Conservation (phyloP, 2,797 vertebrate genomes). For the Geotrypetes seraphini region DNA sequence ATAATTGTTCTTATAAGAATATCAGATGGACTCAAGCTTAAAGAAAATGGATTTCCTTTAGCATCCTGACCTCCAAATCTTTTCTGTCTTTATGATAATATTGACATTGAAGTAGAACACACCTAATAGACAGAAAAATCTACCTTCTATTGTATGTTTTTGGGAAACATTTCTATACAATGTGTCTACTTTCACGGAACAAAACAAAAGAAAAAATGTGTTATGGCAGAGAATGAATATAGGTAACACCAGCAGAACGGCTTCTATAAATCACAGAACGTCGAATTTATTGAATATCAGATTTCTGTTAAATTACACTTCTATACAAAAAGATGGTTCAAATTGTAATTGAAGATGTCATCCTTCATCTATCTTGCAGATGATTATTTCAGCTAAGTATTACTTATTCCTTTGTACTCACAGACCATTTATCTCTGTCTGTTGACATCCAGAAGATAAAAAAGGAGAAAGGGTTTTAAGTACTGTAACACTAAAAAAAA, state of each 20-base stretch:
- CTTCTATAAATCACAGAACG: constrained; percentile 25
- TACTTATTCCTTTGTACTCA: constrained; percentile 27
- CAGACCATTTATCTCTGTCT: constrained; percentile 27
- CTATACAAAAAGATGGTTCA: constrained; percentile 21
- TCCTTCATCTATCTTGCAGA: constrained; percentile 26
- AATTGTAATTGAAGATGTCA: constrained; percentile 24
- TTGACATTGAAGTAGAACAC: too few relatives aligned
- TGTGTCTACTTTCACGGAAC: not conserved
- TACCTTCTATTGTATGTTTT: not conserved
- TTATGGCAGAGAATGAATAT: not conserved
- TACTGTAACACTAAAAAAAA: constrained; percentile 24
- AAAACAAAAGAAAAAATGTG: not conserved
- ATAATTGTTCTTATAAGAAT: too few relatives aligned
- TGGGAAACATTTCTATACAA: not conserved
- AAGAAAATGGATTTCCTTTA: too few relatives aligned
- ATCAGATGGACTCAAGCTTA: too few relatives aligned
- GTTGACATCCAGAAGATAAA: constrained; percentile 11
- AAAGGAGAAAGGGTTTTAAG: constrained; percentile 2
- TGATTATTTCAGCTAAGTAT: constrained; percentile 20
- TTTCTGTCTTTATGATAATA: too few relatives aligned
- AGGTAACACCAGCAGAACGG: constrained; percentile 6
- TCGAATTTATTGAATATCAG: constrained; percentile 17
- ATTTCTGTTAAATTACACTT: constrained; percentile 24
- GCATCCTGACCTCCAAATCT: too few relatives aligned
- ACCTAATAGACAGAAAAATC: not conserved